Evolutionary conservation across 53 echinoderm and acorn worm species (phyloP).

Genomic region (Zoroaster sp.): DNA sequence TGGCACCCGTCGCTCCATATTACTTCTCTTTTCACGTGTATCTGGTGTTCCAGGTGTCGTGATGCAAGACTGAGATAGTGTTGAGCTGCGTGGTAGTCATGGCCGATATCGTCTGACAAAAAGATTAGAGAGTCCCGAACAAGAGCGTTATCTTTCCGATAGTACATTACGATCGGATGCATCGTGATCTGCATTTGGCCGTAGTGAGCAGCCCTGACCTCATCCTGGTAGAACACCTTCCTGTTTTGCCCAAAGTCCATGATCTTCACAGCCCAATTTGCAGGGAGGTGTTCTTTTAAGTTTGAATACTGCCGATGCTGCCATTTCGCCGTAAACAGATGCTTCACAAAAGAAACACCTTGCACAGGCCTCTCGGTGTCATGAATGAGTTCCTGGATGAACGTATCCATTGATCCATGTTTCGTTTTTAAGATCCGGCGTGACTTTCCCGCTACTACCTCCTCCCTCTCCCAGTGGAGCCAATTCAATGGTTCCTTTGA

Average conservation of each 20-base stretch:
- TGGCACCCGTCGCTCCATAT: conserved; percentile 62
- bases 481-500: background rate
- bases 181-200: conserved; percentile 46
- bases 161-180: conserved; percentile 47
- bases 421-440: conserved; percentile 20
- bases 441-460: background rate
- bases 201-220: conserved; percentile 51
- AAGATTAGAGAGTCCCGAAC: conserved; percentile 43
- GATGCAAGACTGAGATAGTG: conserved; percentile 46
- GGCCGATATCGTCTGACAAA: conserved; percentile 46
- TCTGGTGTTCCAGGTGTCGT: background rate
- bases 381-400: background rate
- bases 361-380: background rate
- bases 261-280: conserved; percentile 38
- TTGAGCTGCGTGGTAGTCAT: conserved; percentile 54
- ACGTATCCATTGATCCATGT: background rate
- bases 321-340: conserved; percentile 33
- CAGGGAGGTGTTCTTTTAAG: conserved; percentile 48
- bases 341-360: conserved; percentile 23
- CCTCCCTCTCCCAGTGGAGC: conserved; percentile 5
- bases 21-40: background rate
- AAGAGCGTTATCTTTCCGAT: background rate
- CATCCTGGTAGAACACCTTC: conserved; percentile 55
- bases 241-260: conserved; percentile 67
- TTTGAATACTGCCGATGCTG: conserved; percentile 40